Evolutionary conservation across 2,113 vertebrate species (phyloP), one percentile per base, ranked within the genome.

Genomic region (Bolborhynchus lineola): DNA sequence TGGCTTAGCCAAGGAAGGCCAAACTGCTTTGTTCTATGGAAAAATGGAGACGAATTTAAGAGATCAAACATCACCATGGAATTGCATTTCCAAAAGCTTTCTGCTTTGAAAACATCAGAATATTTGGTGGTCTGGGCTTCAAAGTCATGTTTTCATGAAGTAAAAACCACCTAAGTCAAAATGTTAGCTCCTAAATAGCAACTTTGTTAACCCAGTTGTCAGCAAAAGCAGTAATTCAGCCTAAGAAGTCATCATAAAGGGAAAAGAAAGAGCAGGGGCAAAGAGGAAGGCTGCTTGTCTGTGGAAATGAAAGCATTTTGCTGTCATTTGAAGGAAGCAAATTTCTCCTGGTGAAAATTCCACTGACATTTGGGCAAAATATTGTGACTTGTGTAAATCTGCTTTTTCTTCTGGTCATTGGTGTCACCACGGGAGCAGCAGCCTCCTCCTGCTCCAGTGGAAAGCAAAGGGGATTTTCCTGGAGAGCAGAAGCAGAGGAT

Each of bases 401-500:
- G 79, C 19, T 50, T 79, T 74, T 83, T 20, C 29, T 52, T 29
- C 44, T 16, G 55, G 15, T 3, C 15, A 21, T 19, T 5, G 4
- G 33, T 57, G 35, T 17, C 33, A 26, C 4, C 0, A 6, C 35
- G 3, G 0, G 1, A 46, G 42, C 13, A 24, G 47, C 46, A 74
- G 60, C 42, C 20, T 11, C 31, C 10, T 72, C 31, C 46, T 0
- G 4, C 59, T 47, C 39, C 65, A 17, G 46, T 1, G 0, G 35
- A n/a, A 16, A 50, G 47, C 3, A 13, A 39, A 57, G 19, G 6
- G 3, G 18, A 1, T 3, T 37, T 44, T 19, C 26, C 28, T 0
- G 1, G 25, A 49, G 63, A 28, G 25, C 4, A 4, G 67, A 44
- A 50, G 37, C 12, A 2, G 44, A 62, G 25, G 52, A 55, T 52